These are phyloP conservation scores for Pterocles gutturalis DNA, from an alignment of 2,113 vertebrate genomes.

Conservation along the genomic window DNA sequence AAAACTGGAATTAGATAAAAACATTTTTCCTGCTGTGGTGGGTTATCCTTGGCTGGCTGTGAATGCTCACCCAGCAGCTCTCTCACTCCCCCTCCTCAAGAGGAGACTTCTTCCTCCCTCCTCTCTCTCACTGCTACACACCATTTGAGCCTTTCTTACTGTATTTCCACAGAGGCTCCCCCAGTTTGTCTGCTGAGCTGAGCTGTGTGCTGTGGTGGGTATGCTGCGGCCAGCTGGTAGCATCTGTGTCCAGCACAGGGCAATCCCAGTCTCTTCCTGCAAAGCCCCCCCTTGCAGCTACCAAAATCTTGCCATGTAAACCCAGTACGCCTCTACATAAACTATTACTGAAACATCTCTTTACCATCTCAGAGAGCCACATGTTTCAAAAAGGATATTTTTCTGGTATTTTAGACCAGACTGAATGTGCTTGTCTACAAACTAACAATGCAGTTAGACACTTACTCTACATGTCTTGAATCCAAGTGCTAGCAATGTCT, in stretches of 20 bases:
- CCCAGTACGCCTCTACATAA: not conserved
- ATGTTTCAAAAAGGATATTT: not conserved
- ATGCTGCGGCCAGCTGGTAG: not conserved
- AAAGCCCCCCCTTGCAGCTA: not conserved
- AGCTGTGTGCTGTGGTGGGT: not conserved
- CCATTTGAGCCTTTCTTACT: not conserved
- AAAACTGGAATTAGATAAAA: not conserved
- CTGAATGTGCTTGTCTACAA: not conserved
- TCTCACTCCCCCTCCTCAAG: not conserved
- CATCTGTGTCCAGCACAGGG: rapidly evolving
- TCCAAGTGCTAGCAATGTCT: not conserved
- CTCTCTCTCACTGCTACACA: not conserved
- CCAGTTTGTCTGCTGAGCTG: not conserved
- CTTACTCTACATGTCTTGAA: not conserved
- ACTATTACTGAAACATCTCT: not conserved
- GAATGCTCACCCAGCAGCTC: not conserved
- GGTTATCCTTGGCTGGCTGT: not conserved
- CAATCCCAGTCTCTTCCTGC: not conserved
- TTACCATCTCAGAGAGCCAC: not conserved
- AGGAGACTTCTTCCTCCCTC: not conserved
- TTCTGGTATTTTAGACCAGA: not conserved
- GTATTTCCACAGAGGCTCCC: not conserved
- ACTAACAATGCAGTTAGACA: not conserved
- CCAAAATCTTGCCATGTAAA: not conserved
- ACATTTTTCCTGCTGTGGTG: not conserved